Base-by-base conservation (phyloP, 2,113 vertebrate genomes). In the Eudyptes chrysolophus region DNA sequence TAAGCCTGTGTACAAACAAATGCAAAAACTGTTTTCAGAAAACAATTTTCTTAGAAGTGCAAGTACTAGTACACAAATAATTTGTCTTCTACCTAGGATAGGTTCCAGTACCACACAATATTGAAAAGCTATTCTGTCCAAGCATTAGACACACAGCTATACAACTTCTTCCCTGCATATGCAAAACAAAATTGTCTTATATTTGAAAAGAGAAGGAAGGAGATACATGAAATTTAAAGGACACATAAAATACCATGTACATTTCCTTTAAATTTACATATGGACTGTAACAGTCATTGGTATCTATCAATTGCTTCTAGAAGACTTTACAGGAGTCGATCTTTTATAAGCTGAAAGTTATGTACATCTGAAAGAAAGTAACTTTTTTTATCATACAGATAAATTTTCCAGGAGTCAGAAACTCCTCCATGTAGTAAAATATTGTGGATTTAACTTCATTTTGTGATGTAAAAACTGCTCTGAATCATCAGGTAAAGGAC, bases 301-400 rank as follows among this genome's bases (percentile, higher is more conserved):
- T n/a, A 42, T 9, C 29, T 76, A 49, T 19, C 15, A 54, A 14
- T 40, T 0, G 0, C 48, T 84, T 66, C 26, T 71, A 48, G 46
- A 90, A 71, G 24, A 27, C 16, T 85, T 72, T 24, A 49, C 10
- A 61, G 22, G 21, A 80, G 65, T 4, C 36, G 5, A 36, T 55
- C 6, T 85, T 77, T 44, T n/a, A 38, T 8, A 69, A 48, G 21
- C 12, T 62, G 38, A 29, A 88, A 80, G 6, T 42, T 46, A 72
- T 1, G 4, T 10, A 16, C 1, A 4, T 42, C 58, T 90, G 36
- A 92, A 92, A 81, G 27, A 77, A 71, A 69, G 5, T 10, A 12
- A 40, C 6, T 16, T 61, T 13, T 79, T 87, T 66, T 24, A 19
- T 38, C 38, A 48, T 2, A n/a, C 2, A 78, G 32, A 66, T 36